Evolutionary conservation across 2,888 invertebrate species (phyloP).

Genomic region (Nomada hirtipes): DNA sequence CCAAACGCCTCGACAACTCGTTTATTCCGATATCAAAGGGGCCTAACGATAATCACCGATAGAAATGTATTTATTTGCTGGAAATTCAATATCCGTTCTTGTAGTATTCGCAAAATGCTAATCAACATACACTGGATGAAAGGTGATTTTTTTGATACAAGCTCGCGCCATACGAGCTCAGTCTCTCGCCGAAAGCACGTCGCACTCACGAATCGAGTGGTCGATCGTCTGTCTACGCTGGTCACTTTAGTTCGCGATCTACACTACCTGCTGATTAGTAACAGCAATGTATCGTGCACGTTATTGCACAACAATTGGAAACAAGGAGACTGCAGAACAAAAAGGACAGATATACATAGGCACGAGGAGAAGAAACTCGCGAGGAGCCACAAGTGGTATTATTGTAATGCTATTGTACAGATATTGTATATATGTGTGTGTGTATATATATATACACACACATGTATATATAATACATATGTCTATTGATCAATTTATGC

Average conservation of each 20-base stretch:
- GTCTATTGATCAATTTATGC: slow-evolving; percentile 49
- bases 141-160: background rate
- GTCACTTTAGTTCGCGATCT: slow-evolving; percentile 17
- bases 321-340: slow-evolving; percentile 2
- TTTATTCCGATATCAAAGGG: slow-evolving; percentile 7
- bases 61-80: slow-evolving; percentile 13
- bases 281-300: slow-evolving; percentile 13
- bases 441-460: slow-evolving; percentile 14
- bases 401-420: slow-evolving; percentile 68
- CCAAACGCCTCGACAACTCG: background rate
- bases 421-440: slow-evolving; percentile 17
- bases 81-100: background rate
- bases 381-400: slow-evolving; percentile 58
- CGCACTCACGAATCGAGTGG: slow-evolving; percentile 21
- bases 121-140: background rate
- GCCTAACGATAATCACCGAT: slow-evolving; percentile 43
- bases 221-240: slow-evolving; percentile 25
- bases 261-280: slow-evolving; percentile 13
- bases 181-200: slow-evolving; percentile 44
- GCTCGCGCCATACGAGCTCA: background rate
- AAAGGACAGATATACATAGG: background rate
- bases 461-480: slow-evolving; percentile 31
- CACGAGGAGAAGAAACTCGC: slow-evolving; percentile 2
- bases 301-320: slow-evolving; percentile 16
- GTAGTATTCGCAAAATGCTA: background rate